These are phyloP conservation scores for Zaprionus ghesquierei DNA, from an alignment of 1,140 invertebrate species.

Conservation along the genomic window DNA sequence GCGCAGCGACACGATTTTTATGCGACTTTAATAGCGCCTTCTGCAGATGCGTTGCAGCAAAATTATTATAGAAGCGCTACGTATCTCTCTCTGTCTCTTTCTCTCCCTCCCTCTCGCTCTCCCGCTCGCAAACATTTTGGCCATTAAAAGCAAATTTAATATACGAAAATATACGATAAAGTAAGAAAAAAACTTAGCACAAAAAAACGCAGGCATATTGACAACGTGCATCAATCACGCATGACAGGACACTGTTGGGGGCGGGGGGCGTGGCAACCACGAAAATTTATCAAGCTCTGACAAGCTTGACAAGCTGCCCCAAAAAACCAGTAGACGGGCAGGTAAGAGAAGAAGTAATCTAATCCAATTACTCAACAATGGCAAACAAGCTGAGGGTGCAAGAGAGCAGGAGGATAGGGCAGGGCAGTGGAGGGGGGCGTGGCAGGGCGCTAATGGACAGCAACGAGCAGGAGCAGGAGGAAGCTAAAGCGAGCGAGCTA, in stretches of 20 bases:
- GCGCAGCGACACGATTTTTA: slow-evolving; percentile 55
- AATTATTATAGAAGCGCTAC: slow-evolving; percentile 52
- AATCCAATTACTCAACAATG: slow-evolving; percentile 81
- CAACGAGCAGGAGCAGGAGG: slow-evolving; percentile 20
- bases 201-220: slow-evolving; percentile 72
- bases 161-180: slow-evolving; percentile 24
- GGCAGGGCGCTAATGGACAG: slow-evolving; percentile 60
- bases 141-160: slow-evolving; percentile 75
- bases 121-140: no score
- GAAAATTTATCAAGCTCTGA: slow-evolving; percentile 48
- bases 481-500: not conserved
- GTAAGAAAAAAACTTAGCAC: not conserved
- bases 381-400: slow-evolving; percentile 54
- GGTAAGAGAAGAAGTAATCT: slow-evolving; percentile 63
- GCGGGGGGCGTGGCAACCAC: slow-evolving; percentile 25
- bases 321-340: not conserved
- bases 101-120: no score
- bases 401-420: not conserved
- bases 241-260: slow-evolving; percentile 41
- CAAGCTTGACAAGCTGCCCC: not conserved
- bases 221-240: slow-evolving; percentile 73
- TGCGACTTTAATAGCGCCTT: slow-evolving; percentile 74
- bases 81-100: no score
- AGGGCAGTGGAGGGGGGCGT: not conserved
- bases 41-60: slow-evolving; percentile 72